Evolutionary conservation across 1,140 invertebrate species (phyloP).

Genomic region (Lepidotrigona ventralis): DNA sequence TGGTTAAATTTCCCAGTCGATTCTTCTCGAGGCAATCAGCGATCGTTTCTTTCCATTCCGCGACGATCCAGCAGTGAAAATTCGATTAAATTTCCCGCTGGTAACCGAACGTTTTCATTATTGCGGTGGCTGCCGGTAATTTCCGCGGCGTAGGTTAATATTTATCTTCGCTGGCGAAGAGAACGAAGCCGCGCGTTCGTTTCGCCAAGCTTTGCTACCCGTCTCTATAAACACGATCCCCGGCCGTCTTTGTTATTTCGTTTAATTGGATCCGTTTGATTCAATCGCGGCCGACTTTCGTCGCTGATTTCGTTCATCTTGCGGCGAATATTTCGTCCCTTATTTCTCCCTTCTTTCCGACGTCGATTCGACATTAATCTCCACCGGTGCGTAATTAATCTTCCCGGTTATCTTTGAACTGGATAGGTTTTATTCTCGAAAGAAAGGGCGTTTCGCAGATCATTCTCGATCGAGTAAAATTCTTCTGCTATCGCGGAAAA

Average conservation of each 20-base stretch:
- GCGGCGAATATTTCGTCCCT: not conserved
- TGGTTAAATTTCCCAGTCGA: not conserved
- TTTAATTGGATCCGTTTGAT: slow-evolving; percentile 21
- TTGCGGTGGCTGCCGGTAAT: not conserved
- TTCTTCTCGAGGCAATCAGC: not conserved
- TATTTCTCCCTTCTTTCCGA: not conserved
- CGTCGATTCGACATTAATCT: not conserved
- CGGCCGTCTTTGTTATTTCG: slow-evolving; percentile 26
- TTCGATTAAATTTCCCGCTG: slow-evolving; percentile 9
- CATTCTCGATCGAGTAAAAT: too few species aligned
- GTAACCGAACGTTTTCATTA: slow-evolving; percentile 3
- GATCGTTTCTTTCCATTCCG: not conserved
- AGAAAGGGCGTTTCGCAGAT: too few species aligned
- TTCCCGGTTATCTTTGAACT: not conserved
- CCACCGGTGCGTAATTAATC: not conserved
- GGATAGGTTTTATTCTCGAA: too few species aligned
- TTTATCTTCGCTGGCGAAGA: slow-evolving; percentile 11
- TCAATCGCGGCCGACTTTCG: not conserved
- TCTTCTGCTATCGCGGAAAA: too few species aligned
- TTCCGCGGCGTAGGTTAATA: slow-evolving; percentile 23
- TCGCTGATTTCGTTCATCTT: not conserved
- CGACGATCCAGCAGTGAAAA: not conserved
- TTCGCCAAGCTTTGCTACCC: not conserved
- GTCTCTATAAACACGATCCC: slow-evolving; percentile 3
- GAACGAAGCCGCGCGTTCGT: not conserved